phyloP scores from a whole-genome alignment of 2,113 vertebrate genomes.

The Plecturocebus donacophilus region DNA sequence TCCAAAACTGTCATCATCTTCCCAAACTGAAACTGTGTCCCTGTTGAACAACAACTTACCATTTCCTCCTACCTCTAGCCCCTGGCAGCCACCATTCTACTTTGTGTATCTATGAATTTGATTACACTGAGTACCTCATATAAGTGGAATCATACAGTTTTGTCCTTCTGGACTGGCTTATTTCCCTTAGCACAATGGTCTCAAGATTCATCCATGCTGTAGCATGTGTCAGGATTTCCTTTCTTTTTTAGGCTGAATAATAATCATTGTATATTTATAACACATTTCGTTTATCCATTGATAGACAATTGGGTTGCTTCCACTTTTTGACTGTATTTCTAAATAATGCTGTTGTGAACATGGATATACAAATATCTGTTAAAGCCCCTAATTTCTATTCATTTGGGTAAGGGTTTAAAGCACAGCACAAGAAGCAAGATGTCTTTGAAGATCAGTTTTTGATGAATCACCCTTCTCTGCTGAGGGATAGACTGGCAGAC shows the following conservation, averaged over 20 bases:
- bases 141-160: neutral
- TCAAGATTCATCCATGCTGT: neutral
- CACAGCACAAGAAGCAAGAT: neutral
- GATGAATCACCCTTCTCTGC: constrained; percentile 27
- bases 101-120: neutral
- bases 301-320: neutral
- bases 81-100: neutral
- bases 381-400: neutral
- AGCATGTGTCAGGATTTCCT: neutral
- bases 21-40: neutral
- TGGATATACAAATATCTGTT: neutral
- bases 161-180: neutral
- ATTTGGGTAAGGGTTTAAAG: neutral
- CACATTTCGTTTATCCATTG: neutral
- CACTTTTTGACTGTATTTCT: neutral
- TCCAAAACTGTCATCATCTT: neutral
- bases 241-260: neutral
- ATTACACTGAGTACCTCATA: neutral
- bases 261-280: neutral
- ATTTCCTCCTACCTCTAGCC: neutral
- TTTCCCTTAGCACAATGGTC: neutral
- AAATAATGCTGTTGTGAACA: neutral
- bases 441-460: constrained; percentile 61
- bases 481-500: neutral
- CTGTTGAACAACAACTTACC: neutral